Evolutionary conservation across 2,888 invertebrate genomes (phyloP), one percentile per base, ranked within the genome.

Genomic region (Harpalus rufipes): DNA sequence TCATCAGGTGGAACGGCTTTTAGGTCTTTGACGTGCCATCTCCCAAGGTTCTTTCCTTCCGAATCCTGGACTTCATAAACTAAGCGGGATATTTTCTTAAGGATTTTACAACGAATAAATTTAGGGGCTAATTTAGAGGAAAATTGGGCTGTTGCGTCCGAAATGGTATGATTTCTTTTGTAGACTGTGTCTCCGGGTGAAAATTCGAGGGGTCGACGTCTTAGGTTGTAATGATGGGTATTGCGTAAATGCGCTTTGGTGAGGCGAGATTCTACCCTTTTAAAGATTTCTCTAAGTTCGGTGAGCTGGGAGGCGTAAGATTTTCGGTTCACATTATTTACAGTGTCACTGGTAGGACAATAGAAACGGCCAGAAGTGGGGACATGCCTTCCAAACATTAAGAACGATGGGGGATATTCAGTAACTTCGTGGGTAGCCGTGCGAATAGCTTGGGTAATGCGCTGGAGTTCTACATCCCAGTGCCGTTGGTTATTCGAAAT

Each of bases 361-460:
- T n/a, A 5, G 10, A 56, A n/a, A 5, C n/a, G n/a, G 10, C 63
- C 63, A 1, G 18, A 18, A 7, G 6, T 18, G 1, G 25, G 18
- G 1, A 10, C 25, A 25, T 10, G 63, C 18, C 61, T 61, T 5
- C 7, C 63, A 25, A 65, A 65, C 7, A 18, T 25, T 6, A 25
- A 25, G n/a, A 18, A 65, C 0, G 0, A n/a, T n/a, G n/a, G n/a
- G n/a, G n/a, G n/a, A n/a, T n/a, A n/a, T n/a, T n/a, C n/a, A n/a
- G n/a, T n/a, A n/a, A 79, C 63, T 65, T 87, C 86, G 14, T 87
- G 86, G 14, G 84, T 78, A 0, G 86, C 74, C 6, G 86, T 85
- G 3, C 85, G 10, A 6, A 87, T 44, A 7, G 86, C 87, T 14
- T 82, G 84, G n/a, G 80, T 81, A 8, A 86, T 8, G 86, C 68